Conservation (phyloP, 2,797 vertebrate genomes). For the Typhlichthys eigenmanni region DNA sequence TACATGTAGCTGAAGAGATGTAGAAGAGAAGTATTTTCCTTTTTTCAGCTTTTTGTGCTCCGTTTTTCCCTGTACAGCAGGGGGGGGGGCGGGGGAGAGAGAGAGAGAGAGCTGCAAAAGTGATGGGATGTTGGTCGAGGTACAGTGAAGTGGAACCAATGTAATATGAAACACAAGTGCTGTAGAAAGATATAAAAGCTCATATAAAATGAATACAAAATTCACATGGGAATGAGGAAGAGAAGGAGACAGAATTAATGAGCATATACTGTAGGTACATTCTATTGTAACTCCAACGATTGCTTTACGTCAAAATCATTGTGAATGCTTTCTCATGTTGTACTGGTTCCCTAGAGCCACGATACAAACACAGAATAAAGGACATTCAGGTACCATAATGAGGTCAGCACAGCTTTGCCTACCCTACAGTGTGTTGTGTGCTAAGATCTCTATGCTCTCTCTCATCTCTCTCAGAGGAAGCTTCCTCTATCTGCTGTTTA, state of each 20-base stretch:
- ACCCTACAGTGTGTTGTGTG: constrained; percentile 23
- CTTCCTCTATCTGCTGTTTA: constrained; percentile 19
- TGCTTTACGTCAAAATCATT: too few species aligned
- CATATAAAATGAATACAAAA: constrained; percentile 59
- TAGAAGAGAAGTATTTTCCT: constrained; percentile 5
- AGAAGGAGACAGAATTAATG: too few species aligned
- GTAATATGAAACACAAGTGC: constrained; percentile 39
- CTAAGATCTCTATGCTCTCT: constrained; percentile 9
- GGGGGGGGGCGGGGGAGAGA: constrained; percentile 26
- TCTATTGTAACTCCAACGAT: too few species aligned
- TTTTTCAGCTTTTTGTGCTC: constrained; percentile 31
- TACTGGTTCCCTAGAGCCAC: not conserved
- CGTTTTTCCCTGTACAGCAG: constrained; percentile 28
- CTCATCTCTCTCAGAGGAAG: constrained; percentile 15
- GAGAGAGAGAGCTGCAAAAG: constrained; percentile 7
- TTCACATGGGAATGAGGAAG: constrained; percentile 32
- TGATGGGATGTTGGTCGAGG: too few species aligned
- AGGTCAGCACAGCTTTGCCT: constrained; percentile 19
- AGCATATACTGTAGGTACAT: too few species aligned
- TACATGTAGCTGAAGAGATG: constrained; percentile 29
- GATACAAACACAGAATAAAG: constrained; percentile 24
- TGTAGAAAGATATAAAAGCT: constrained; percentile 48
- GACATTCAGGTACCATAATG: not conserved
- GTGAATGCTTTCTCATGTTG: too few species aligned
- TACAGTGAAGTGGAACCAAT: constrained; percentile 41